Conservation (phyloP, 2,113 vertebrate species). For the Pterocles burchelli region DNA sequence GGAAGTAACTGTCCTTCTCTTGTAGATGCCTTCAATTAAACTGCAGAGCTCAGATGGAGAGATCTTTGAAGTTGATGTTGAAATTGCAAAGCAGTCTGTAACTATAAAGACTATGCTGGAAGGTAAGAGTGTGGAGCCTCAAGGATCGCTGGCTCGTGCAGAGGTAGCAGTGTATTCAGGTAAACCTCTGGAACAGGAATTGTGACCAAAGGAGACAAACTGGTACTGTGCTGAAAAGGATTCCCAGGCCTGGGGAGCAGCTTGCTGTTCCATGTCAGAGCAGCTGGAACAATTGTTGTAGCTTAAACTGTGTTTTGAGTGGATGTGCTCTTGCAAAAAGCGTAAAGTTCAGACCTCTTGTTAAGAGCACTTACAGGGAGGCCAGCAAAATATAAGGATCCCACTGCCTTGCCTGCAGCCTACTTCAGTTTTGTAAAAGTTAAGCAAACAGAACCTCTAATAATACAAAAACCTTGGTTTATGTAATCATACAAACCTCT, state of each 20-base stretch:
- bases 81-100: conserved; percentile 98
- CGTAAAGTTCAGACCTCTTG: neutral
- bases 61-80: conserved; percentile 98
- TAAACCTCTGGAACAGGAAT: neutral
- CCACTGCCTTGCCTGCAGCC: neutral
- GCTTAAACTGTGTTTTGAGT: neutral
- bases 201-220: neutral
- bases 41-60: conserved; percentile 99
- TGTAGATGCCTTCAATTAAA: conserved; percentile 97
- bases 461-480: neutral
- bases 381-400: neutral
- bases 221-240: neutral
- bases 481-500: neutral
- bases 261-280: neutral
- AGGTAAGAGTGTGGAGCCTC: conserved; percentile 76
- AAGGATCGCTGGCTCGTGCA: rapidly evolving
- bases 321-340: neutral
- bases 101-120: conserved; percentile 99
- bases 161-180: neutral
- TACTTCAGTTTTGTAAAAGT: neutral
- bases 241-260: neutral
- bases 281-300: neutral
- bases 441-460: neutral
- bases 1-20: conserved; percentile 36
- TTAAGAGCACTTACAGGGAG: neutral